Evolutionary conservation across 2,888 invertebrate genomes (phyloP).

Genomic region (Dermolepida albohirtum): DNA sequence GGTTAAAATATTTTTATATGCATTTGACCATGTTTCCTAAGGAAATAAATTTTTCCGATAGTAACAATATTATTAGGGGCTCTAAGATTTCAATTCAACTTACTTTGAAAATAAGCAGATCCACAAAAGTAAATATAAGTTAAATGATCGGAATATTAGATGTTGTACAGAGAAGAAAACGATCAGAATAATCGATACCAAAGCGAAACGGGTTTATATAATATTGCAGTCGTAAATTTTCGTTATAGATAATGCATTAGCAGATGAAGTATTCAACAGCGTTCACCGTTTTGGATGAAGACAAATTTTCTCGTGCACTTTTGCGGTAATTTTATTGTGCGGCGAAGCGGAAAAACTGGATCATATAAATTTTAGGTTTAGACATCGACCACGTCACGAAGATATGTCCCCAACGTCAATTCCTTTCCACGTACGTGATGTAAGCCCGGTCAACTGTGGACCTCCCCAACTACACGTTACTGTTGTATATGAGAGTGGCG

Average conservation of each 20-base stretch:
- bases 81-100: too few species aligned
- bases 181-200: conserved; percentile 24
- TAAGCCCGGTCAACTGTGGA: conserved; percentile 47
- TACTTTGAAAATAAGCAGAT: too few species aligned
- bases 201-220: conserved; percentile 30
- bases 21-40: too few species aligned
- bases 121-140: too few species aligned
- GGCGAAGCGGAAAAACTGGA: conserved; percentile 53
- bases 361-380: conserved; percentile 60
- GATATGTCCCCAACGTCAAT: conserved; percentile 60
- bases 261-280: conserved; percentile 31
- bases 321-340: conserved; percentile 39
- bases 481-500: conserved; percentile 51
- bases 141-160: too few species aligned
- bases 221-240: conserved; percentile 32
- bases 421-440: conserved; percentile 59
- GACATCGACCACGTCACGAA: conserved; percentile 61
- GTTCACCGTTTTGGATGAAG: conserved; percentile 19
- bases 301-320: conserved; percentile 28
- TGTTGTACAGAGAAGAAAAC: conserved; percentile 7
- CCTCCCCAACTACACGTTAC: conserved; percentile 42
- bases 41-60: too few species aligned
- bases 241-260: conserved; percentile 36
- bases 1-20: too few species aligned
- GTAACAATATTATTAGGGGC: too few species aligned